Evolutionary conservation across 2,888 invertebrate species (phyloP), one percentile per base, ranked within the genome.

Genomic region (Spisula solida): DNA sequence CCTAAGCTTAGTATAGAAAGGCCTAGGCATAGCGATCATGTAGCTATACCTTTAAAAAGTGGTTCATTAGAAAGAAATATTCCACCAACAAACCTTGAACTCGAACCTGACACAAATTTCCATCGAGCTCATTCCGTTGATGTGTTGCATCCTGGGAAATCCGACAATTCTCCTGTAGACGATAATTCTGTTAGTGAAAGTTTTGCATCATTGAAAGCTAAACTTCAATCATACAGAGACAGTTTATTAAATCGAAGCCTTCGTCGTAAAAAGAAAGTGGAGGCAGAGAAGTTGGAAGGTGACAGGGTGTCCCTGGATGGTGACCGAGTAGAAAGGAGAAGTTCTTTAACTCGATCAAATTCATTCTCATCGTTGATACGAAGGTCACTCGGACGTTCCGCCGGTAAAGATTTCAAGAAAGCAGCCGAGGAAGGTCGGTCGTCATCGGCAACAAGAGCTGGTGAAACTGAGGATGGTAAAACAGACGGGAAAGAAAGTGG

Each of bases 141-240:
- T 89, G 88, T 92, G 48, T 85, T 92, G 25, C 88, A 92, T 1
- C 82, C 85, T 31, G 89, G 83, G 8, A 90, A 89, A 51, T 81
- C 83, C 51, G 89, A 89, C 20, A n/a, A 34, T 18, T 81, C 88
- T 60, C 83, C 51, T 88, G 89, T 89, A 41, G 70, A 34, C 55
- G 91, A 91, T 16, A 84, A 48, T 56, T 48, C 82, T 83, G 87
- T 91, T 25, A 92, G 91, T 90, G 92, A 92, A 86, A 90, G 88
- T 31, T 93, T 94, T 88, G 94, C 95, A 25, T 93, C 95, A 5
- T 87, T 95, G n/a, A 95, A 95, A 89, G 94, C 95, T 10, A 95
- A 95, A 87, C 88, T 95, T n/a, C 94, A 94, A 75, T 95, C 94
- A 10, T 95, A 94, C 86, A 89, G 95, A 81, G 95, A 95, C 88